Percentiles rank a stretch among this genome's conserved stretches.
These are phyloP conservation scores for Bombus haemorrhoidalis DNA, from an alignment of 1,140 invertebrate species.

Conservation along the genomic window DNA sequence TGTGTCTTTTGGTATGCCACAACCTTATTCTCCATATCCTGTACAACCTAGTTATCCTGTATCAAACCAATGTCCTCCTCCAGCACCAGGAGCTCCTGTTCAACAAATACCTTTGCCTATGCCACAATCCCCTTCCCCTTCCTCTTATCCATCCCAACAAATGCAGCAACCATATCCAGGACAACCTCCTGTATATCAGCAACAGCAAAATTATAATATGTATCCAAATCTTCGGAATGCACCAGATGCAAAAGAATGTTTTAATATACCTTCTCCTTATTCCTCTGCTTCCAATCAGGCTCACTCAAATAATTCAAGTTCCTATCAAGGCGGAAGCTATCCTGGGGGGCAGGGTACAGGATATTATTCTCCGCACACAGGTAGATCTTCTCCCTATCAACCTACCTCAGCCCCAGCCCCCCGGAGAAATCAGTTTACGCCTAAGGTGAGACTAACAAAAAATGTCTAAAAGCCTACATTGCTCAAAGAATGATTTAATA, in stretches of 20 bases:
- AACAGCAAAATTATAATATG: constrained; percentile 63
- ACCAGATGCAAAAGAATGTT: constrained; percentile 47
- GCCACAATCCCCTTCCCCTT: constrained; percentile 1
- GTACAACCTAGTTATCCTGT: constrained; percentile 45
- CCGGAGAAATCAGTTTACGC: constrained; percentile 63
- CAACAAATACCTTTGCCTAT: constrained; percentile 62
- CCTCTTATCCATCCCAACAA: constrained; percentile 50
- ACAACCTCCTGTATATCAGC: constrained; percentile 40
- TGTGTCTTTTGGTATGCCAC: constrained; percentile 76
- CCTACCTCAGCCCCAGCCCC: constrained; percentile 66
- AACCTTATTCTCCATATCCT: constrained; percentile 66
- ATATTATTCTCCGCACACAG: constrained; percentile 63
- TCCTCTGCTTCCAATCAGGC: constrained; percentile 46
- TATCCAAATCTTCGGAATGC: constrained; percentile 68
- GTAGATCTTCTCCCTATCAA: constrained; percentile 42
- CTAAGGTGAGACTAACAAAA: constrained; percentile 73
- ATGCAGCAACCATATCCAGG: constrained; percentile 39
- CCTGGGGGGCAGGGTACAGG: constrained; percentile 75
- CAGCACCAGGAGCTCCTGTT: constrained; percentile 48
- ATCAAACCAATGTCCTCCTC: constrained; percentile 48
- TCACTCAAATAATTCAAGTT: constrained; percentile 46
- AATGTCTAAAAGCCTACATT: background rate
- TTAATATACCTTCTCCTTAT: constrained; percentile 46
- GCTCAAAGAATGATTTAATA: background rate
- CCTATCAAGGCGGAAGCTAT: constrained; percentile 70